Conservation (phyloP, 2,113 vertebrate species). For the zebrafish (Danio rerio) region GRCz12tu NC_133180.1:73992001-73992500, state of each 20-base stretch:
- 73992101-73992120: neutral
- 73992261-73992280: conserved; percentile 74
- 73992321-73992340: conserved; percentile 60
- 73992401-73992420: neutral
- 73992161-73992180: neutral
- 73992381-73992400: too few relatives aligned
- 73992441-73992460: neutral
- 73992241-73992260: conserved; percentile 67
- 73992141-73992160: neutral
- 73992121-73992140: neutral
- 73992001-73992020: neutral
- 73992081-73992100: neutral
- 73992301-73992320: conserved; percentile 71
- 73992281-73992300: conserved; percentile 80
- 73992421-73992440: neutral
- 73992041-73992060: neutral
- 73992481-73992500: too few relatives aligned
- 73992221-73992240: conserved; percentile 49
- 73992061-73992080: neutral
- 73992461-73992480: too few relatives aligned
- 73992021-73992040: too few relatives aligned
- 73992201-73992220: neutral
- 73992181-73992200: neutral
- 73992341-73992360: conserved; percentile 59
- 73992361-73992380: conserved; percentile 53